Evolutionary conservation across 2,113 vertebrate genomes (phyloP).

Genomic region (Channa maculata): DNA sequence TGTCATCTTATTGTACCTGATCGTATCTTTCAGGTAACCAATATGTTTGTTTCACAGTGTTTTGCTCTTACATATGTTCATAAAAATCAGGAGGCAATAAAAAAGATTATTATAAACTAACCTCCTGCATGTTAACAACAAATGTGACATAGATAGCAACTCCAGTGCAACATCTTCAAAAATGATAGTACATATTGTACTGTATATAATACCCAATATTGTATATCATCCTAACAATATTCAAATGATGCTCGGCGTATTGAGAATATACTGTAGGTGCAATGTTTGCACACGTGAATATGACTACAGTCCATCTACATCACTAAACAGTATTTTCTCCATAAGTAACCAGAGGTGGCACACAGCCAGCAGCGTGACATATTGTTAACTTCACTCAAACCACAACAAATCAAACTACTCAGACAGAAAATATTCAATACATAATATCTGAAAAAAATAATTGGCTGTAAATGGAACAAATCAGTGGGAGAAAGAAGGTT

Average conservation of each 20-base stretch:
- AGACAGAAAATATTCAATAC: not conserved
- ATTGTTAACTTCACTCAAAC: constrained; percentile 17
- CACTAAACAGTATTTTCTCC: too few relatives aligned
- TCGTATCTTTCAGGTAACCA: not conserved
- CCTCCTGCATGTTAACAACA: too few relatives aligned
- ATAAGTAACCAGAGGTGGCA: not conserved
- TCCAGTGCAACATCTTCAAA: too few relatives aligned
- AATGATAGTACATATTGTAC: too few relatives aligned
- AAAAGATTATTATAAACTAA: too few relatives aligned
- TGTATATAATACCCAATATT: too few relatives aligned
- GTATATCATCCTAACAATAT: too few relatives aligned
- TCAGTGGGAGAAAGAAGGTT: not conserved
- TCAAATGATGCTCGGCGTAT: too few relatives aligned
- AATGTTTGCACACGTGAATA: too few relatives aligned
- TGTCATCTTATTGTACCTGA: not conserved
- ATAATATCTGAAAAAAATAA: not conserved
- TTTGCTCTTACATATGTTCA: not conserved
- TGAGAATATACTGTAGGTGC: too few relatives aligned
- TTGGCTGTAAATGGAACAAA: not conserved
- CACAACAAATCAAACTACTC: constrained; percentile 8
- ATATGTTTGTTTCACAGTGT: not conserved
- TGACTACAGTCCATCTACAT: too few relatives aligned
- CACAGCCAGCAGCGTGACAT: not conserved
- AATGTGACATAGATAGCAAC: too few relatives aligned
- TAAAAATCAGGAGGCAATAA: not conserved